phyloP scores from a whole-genome alignment of 2,113 vertebrate genomes.

The Xenopus laevis region DNA sequence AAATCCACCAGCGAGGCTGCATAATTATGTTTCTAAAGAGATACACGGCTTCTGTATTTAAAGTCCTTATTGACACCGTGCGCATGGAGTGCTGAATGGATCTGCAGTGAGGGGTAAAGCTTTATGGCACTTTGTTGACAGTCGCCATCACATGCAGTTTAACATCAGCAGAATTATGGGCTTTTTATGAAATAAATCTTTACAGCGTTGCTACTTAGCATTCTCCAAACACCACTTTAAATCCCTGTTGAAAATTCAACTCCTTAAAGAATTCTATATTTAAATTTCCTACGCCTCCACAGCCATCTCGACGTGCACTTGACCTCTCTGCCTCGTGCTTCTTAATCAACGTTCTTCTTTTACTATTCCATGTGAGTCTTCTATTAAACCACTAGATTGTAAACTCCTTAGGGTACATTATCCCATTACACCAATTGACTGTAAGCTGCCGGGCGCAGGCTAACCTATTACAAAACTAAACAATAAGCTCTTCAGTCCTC shows the following conservation, averaged over 20 bases:
- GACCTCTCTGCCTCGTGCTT: neutral
- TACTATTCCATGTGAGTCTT: neutral
- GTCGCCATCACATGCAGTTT: neutral
- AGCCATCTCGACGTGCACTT: neutral
- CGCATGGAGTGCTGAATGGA: too few relatives aligned
- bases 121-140: neutral
- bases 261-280: conserved; percentile 8
- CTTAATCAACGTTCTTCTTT: neutral
- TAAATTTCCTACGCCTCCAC: neutral
- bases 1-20: too few relatives aligned
- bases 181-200: conserved; percentile 9
- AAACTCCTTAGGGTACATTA: neutral
- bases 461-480: neutral
- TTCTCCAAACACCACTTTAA: conserved; percentile 13
- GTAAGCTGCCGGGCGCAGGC: neutral
- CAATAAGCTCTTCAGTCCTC: neutral
- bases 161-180: neutral
- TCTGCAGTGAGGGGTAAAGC: neutral
- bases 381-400: neutral
- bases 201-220: neutral
- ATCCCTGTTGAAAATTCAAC: neutral
- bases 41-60: too few relatives aligned
- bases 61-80: too few relatives aligned
- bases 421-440: neutral
- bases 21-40: too few relatives aligned